A percentile compares a stretch with the other conserved stretches of the same genome.
These are phyloP conservation scores for Eudasyphora cyanicolor DNA, from an alignment of 2,888 invertebrate species.

Conservation along the genomic window DNA sequence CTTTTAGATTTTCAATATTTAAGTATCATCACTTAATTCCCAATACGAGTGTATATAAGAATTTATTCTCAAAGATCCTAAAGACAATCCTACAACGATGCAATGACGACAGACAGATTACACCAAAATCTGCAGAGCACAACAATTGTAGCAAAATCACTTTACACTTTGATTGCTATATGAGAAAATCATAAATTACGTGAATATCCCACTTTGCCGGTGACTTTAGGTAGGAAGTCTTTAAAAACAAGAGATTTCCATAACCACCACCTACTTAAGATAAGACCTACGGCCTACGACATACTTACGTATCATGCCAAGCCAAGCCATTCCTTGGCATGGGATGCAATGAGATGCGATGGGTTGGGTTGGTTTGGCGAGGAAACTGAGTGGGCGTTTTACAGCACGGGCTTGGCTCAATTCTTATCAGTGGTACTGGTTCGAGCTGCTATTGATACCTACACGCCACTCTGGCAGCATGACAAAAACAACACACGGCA, in stretches of 20 bases:
- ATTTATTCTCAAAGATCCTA: too few species aligned
- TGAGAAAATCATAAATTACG: conserved; percentile 1
- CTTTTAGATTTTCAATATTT: too few species aligned
- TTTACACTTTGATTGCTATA: not conserved
- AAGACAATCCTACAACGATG: too few species aligned
- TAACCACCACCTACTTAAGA: conserved; percentile 42
- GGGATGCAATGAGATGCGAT: not conserved
- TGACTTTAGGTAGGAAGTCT: conserved; percentile 22
- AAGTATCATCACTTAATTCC: too few species aligned
- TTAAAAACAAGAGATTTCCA: conserved; percentile 22
- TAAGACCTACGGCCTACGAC: conserved; percentile 6
- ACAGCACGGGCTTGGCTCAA: conserved; percentile 54
- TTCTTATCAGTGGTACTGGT: conserved; percentile 31
- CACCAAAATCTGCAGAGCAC: too few species aligned
- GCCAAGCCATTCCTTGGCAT: too few species aligned
- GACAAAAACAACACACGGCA: conserved; percentile 1
- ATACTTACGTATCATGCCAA: too few species aligned
- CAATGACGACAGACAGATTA: too few species aligned
- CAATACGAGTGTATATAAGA: too few species aligned
- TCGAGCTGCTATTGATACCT: conserved; percentile 17
- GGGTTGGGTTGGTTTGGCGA: not conserved
- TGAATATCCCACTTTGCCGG: not conserved
- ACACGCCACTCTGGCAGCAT: too few species aligned
- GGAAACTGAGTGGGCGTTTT: conserved; percentile 31
- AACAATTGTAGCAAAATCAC: not conserved